Evolutionary conservation across 2,797 vertebrate genomes (phyloP).

Genomic region (Squalus acanthias): DNA sequence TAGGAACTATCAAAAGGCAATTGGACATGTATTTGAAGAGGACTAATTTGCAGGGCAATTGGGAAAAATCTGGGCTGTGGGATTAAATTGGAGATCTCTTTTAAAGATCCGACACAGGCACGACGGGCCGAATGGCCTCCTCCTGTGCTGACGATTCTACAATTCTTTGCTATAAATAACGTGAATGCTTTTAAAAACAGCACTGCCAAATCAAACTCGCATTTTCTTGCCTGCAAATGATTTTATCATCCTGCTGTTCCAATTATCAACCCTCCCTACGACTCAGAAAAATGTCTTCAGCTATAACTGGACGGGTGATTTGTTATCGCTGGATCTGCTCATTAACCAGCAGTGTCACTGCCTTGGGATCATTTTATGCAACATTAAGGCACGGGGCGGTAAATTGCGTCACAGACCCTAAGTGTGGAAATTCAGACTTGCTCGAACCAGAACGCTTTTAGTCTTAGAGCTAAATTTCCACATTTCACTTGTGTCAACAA

Average conservation of each 20-base stretch:
- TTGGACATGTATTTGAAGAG: too few species aligned
- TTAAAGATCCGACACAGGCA: too few species aligned
- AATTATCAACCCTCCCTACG: neutral
- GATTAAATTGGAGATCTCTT: too few species aligned
- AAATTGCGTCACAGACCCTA: neutral
- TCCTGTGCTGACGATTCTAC: too few species aligned
- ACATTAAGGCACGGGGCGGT: neutral
- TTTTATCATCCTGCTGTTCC: neutral
- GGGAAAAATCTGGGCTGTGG: too few species aligned
- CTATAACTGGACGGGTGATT: neutral
- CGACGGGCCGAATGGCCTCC: too few species aligned
- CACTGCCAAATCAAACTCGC: neutral
- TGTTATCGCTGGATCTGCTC: neutral
- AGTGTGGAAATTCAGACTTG: neutral
- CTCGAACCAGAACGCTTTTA: neutral
- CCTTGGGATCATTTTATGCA: neutral
- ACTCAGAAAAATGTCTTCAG: neutral
- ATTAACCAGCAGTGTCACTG: neutral
- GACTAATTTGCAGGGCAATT: too few species aligned
- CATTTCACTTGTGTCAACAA: neutral
- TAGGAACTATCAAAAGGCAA: too few species aligned
- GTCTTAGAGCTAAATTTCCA: neutral
- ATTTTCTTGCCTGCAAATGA: neutral
- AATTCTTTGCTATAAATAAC: neutral
- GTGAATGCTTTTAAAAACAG: neutral